Evolutionary conservation across 2,113 vertebrate genomes (phyloP).

Genomic region (Junco hyemalis): DNA sequence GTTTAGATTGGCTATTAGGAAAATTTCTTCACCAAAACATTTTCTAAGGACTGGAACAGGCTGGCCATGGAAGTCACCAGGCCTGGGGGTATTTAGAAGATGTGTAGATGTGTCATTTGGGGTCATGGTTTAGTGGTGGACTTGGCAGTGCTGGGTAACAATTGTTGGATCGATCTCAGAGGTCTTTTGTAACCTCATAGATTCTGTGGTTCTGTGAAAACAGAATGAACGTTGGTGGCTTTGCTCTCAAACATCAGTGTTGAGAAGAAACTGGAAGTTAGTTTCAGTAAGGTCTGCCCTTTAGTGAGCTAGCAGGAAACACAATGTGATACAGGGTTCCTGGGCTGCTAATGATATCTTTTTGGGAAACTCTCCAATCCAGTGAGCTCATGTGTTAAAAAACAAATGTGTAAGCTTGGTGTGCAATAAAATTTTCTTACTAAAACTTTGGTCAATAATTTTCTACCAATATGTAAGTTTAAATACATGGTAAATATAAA

Average conservation of each 20-base stretch:
- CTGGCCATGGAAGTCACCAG: not conserved
- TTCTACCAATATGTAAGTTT: not conserved
- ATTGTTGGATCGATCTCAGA: fast-evolving
- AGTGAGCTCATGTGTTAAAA: not conserved
- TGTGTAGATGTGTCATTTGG: fast-evolving
- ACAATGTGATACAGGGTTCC: not conserved
- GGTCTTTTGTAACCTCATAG: not conserved
- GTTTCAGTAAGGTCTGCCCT: not conserved
- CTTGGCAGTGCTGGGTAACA: not conserved
- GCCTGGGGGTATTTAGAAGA: not conserved
- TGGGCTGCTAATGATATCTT: not conserved
- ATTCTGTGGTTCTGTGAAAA: not conserved
- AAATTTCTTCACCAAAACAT: not conserved
- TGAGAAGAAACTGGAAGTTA: not conserved
- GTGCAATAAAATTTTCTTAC: not conserved
- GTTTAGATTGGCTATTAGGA: not conserved
- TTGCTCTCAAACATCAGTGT: not conserved
- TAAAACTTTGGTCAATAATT: not conserved
- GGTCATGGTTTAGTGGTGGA: not conserved
- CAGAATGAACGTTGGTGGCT: not conserved
- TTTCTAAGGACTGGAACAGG: not conserved
- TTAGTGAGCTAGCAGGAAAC: not conserved
- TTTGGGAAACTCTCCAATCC: not conserved
- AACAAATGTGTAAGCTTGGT: not conserved
- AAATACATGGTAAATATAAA: not conserved